These are phyloP conservation scores for Drosophila sucinea DNA, from an alignment of 1,140 invertebrate genomes.

Conservation along the genomic window DNA sequence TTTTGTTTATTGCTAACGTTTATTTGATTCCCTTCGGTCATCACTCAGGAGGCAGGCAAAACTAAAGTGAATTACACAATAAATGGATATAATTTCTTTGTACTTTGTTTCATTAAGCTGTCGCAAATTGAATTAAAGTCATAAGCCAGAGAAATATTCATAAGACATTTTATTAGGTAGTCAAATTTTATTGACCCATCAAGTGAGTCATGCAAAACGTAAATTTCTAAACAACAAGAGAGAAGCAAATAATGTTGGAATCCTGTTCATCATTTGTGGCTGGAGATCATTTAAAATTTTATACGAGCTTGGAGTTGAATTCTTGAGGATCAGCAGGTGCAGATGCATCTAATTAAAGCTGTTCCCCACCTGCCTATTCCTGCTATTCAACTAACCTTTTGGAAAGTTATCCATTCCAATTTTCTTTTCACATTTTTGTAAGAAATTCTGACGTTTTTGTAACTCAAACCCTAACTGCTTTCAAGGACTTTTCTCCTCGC, in stretches of 20 bases:
- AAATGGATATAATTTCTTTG: background rate
- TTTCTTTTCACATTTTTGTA: background rate
- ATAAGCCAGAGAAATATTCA: conserved; percentile 1
- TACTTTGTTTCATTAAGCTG: conserved; percentile 11
- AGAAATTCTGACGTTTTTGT: background rate
- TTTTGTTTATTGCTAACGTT: conserved; percentile 9
- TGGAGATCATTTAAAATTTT: no score
- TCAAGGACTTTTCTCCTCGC: background rate
- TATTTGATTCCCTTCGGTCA: conserved; percentile 5
- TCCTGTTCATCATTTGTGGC: no score
- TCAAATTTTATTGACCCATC: conserved; percentile 1
- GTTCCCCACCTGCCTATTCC: no score
- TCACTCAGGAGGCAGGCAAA: background rate
- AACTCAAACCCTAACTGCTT: background rate
- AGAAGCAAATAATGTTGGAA: no score
- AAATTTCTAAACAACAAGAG: background rate
- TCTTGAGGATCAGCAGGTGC: no score
- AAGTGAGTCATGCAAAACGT: conserved; percentile 1
- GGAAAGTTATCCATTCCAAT: background rate
- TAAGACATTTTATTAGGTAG: conserved; percentile 7
- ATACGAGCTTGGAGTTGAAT: no score
- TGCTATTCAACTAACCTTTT: no score
- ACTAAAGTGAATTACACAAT: conserved; percentile 1
- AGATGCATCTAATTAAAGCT: no score
- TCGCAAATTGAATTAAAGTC: conserved; percentile 20